A percentile compares a stretch with the other conserved stretches of the same genome.
Conservation (phyloP, 2,888 invertebrate genomes). For the Hirtodrosophila duncani region DNA sequence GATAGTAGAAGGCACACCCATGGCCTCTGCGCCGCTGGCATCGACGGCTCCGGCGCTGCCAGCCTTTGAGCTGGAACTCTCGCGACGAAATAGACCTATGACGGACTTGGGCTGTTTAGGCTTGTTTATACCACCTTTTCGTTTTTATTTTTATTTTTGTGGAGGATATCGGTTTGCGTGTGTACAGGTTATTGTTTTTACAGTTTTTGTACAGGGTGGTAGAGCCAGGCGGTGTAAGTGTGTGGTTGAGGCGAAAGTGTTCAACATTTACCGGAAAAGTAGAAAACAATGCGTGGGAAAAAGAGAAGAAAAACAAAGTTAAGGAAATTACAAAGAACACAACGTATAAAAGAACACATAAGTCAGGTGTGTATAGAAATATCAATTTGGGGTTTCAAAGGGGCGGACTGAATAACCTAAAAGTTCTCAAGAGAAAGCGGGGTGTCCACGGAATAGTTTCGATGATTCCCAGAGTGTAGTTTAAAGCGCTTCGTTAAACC, state of each 20-base stretch:
- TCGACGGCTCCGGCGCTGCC: constrained; percentile 80
- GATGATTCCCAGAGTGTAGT: too few relatives aligned
- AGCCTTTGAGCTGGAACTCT: constrained; percentile 84
- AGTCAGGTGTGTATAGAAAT: constrained; percentile 18
- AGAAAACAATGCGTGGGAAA: constrained; percentile 51
- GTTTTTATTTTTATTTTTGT: constrained; percentile 8
- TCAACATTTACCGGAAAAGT: constrained; percentile 61
- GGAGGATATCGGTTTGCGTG: constrained; percentile 3
- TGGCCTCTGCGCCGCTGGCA: constrained; percentile 80
- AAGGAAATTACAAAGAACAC: constrained; percentile 51
- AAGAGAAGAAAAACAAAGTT: constrained; percentile 61
- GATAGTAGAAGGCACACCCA: constrained; percentile 75
- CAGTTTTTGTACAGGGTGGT: constrained; percentile 15
- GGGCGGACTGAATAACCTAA: too few relatives aligned
- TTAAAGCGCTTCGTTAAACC: too few relatives aligned
- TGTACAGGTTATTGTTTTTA: constrained; percentile 14
- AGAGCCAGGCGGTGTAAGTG: constrained; percentile 15
- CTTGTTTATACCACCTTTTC: constrained; percentile 90
- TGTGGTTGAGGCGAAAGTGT: constrained; percentile 32
- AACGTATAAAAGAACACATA: constrained; percentile 35
- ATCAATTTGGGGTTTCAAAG: constrained; percentile 21
- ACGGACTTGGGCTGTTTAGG: constrained; percentile 91
- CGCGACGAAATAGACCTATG: constrained; percentile 92
- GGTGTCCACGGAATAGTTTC: too few relatives aligned
- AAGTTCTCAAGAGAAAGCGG: too few relatives aligned